Percentiles rank a stretch among this genome's conserved stretches.
Conservation (phyloP, 2,888 invertebrate genomes). For the Magallana nippona region DNA sequence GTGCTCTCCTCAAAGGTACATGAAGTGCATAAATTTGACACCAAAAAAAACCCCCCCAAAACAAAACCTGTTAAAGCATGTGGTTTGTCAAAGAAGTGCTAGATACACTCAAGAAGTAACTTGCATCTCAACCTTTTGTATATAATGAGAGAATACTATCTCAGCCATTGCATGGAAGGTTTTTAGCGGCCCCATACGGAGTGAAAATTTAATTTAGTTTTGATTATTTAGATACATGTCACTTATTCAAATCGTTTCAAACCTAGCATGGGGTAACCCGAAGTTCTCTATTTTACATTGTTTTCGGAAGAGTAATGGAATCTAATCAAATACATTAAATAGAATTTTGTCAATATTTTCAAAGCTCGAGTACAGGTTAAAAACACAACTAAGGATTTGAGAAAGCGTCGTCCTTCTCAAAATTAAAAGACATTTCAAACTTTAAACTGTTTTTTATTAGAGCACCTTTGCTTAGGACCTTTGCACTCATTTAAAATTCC, state of each 20-base stretch:
- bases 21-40: no score
- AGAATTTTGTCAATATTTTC: conserved; percentile 6
- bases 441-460: not conserved
- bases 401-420: not conserved
- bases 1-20: no score
- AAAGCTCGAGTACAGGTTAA: not conserved
- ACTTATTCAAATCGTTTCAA: not conserved
- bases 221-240: not conserved
- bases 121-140: not conserved
- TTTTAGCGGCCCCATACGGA: not conserved
- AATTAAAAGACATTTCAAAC: no score
- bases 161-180: not conserved
- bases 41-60: no score
- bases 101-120: not conserved
- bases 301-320: no score
- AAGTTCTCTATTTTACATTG: no score
- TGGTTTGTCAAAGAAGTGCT: not conserved
- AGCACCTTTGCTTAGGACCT: not conserved
- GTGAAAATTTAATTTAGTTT: not conserved
- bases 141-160: not conserved
- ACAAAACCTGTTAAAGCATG: not conserved
- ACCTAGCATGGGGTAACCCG: no score
- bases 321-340: not conserved
- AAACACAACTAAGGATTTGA: not conserved
- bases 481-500: not conserved